These are phyloP conservation scores for Capromys pilorides DNA, from an alignment of 2,797 vertebrate genomes.

Conservation along the genomic window DNA sequence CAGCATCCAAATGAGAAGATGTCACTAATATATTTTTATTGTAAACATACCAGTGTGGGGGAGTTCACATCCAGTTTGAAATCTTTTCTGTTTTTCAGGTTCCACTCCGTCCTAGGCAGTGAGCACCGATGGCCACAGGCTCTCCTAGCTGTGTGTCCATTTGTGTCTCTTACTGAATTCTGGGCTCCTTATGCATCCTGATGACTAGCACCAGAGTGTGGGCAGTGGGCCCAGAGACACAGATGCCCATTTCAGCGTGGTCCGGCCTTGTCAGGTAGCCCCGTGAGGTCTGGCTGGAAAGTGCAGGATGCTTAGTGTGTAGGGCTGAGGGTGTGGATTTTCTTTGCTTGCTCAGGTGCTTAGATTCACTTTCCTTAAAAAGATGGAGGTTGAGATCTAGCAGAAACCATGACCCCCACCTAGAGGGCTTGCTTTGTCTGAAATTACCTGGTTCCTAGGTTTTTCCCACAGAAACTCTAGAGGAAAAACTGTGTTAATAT, in stretches of 20 bases:
- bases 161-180: neutral
- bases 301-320: too few species aligned
- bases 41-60: neutral
- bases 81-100: neutral
- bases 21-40: neutral
- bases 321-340: neutral
- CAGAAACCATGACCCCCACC: neutral
- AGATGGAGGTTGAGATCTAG: neutral
- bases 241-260: neutral
- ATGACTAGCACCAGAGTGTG: neutral
- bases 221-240: neutral
- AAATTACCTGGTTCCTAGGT: neutral
- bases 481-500: neutral
- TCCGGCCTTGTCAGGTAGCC: neutral
- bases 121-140: rapidly evolving
- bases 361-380: neutral
- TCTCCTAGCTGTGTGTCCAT: neutral
- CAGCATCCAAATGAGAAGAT: neutral
- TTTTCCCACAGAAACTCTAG: neutral
- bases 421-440: neutral
- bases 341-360: neutral
- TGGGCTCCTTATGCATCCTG: neutral
- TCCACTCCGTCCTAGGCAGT: neutral
- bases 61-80: neutral
- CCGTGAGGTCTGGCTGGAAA: neutral